A percentile compares a stretch with the other conserved stretches of the same genome.
phyloP scores from a whole-genome alignment of 2,113 vertebrate genomes.

The Epinephelus moara region DNA sequence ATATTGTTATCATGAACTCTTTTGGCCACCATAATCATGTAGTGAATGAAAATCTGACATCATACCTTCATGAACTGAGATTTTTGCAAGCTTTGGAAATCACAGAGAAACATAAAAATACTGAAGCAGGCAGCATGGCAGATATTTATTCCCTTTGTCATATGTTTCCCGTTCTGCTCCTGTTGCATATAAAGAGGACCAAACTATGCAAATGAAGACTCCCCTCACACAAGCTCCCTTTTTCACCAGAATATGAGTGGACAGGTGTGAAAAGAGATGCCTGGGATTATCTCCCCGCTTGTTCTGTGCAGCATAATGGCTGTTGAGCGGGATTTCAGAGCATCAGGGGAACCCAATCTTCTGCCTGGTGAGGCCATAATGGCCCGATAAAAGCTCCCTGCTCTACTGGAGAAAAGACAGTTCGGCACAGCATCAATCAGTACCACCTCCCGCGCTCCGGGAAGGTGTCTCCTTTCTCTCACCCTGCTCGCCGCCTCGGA shows the following conservation, averaged over 20 bases:
- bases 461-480: constrained; percentile 70
- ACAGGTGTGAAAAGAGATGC: constrained; percentile 77
- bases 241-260: constrained; percentile 69
- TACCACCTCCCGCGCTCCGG: constrained; percentile 36
- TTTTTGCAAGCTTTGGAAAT: background rate
- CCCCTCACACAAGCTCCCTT: constrained; percentile 54
- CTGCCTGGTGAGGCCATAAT: constrained; percentile 53
- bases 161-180: constrained; percentile 31
- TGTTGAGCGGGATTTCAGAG: constrained; percentile 58
- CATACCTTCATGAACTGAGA: background rate
- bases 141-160: constrained; percentile 12
- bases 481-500: constrained; percentile 9
- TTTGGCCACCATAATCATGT: no score
- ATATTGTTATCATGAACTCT: no score
- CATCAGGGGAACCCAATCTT: constrained; percentile 69
- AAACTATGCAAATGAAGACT: constrained; percentile 55
- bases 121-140: background rate
- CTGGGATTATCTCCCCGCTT: constrained; percentile 62
- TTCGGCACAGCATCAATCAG: constrained; percentile 58
- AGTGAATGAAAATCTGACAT: no score
- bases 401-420: constrained; percentile 50
- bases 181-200: constrained; percentile 16
- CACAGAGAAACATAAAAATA: background rate
- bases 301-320: constrained; percentile 67
- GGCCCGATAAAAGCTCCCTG: constrained; percentile 67